phyloP scores from a whole-genome alignment of 2,888 invertebrate species.

The Nomada fabriciana region DNA sequence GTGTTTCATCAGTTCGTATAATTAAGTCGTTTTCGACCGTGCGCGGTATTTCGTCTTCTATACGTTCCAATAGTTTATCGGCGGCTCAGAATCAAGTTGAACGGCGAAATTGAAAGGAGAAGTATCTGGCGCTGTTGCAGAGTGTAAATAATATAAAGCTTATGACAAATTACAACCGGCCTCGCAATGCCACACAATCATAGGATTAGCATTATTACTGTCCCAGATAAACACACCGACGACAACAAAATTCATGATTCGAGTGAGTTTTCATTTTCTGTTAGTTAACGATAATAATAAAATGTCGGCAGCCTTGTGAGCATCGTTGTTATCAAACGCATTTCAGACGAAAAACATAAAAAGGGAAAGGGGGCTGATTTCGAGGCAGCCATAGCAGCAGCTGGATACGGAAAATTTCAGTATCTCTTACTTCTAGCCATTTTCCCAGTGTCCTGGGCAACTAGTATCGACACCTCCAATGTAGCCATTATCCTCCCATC shows the following conservation, averaged over 20 bases:
- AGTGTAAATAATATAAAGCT: background rate
- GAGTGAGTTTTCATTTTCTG: slow-evolving; percentile 42
- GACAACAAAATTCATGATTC: slow-evolving; percentile 17
- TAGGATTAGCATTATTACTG: slow-evolving; percentile 37
- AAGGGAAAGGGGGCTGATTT: slow-evolving; percentile 86
- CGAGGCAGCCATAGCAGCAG: slow-evolving; percentile 89
- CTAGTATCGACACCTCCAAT: slow-evolving; percentile 89
- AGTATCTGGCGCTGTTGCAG: no score
- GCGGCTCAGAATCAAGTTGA: background rate
- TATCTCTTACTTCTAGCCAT: slow-evolving; percentile 86
- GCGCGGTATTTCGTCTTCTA: background rate
- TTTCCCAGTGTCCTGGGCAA: slow-evolving; percentile 88
- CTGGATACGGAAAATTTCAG: slow-evolving; percentile 90
- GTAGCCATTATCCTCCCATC: slow-evolving; percentile 90
- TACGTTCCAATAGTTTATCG: background rate
- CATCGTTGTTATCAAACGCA: no score
- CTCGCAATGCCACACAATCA: slow-evolving; percentile 44
- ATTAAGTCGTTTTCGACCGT: slow-evolving; percentile 21
- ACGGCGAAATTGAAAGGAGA: no score
- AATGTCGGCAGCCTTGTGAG: no score
- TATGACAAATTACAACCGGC: background rate
- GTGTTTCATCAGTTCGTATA: slow-evolving; percentile 39
- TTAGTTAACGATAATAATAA: no score
- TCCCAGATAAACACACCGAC: slow-evolving; percentile 29
- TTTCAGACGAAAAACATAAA: slow-evolving; percentile 8